A percentile compares a stretch with the other conserved stretches of the same genome.
Conservation (phyloP, 2,888 invertebrate genomes). For the Diaperis boleti region DNA sequence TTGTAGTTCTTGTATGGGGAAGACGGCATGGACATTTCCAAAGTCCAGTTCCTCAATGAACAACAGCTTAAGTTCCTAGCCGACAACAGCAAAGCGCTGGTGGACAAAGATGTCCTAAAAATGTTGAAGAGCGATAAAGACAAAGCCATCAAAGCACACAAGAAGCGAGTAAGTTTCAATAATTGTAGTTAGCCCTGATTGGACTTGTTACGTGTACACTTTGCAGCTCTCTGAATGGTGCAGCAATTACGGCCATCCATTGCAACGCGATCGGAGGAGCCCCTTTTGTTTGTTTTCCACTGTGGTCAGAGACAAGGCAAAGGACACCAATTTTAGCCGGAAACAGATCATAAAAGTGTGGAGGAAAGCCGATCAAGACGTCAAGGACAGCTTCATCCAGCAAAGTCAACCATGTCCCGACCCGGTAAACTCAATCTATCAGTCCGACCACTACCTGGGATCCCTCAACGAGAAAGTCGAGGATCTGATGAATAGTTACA, state of each 20-base stretch:
- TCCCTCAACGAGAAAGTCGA: constrained; percentile 87
- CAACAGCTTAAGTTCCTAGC: constrained; percentile 84
- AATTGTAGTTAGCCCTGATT: too few species aligned
- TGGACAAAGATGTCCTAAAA: constrained; percentile 71
- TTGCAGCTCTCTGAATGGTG: constrained; percentile 71
- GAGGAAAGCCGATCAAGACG: constrained; percentile 73
- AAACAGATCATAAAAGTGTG: constrained; percentile 74
- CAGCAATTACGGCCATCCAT: constrained; percentile 68
- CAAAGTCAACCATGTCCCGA: constrained; percentile 74
- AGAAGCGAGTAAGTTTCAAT: constrained; percentile 68
- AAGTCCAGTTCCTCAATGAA: constrained; percentile 84
- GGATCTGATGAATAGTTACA: constrained; percentile 73
- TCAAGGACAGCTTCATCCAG: constrained; percentile 65
- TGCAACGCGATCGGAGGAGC: constrained; percentile 67
- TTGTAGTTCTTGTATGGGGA: constrained; percentile 89
- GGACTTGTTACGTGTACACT: neutral
- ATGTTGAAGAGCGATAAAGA: constrained; percentile 71
- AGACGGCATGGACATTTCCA: constrained; percentile 91
- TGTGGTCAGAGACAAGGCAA: constrained; percentile 68
- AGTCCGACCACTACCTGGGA: constrained; percentile 84
- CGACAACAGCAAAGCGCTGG: constrained; percentile 80
- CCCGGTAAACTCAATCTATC: constrained; percentile 77
- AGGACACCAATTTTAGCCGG: constrained; percentile 66
- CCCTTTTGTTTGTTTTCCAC: constrained; percentile 74
- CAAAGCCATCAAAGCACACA: constrained; percentile 69